phyloP scores from a whole-genome alignment of 2,113 vertebrate species.

The Sinocyclocheilus rhinocerous region DNA sequence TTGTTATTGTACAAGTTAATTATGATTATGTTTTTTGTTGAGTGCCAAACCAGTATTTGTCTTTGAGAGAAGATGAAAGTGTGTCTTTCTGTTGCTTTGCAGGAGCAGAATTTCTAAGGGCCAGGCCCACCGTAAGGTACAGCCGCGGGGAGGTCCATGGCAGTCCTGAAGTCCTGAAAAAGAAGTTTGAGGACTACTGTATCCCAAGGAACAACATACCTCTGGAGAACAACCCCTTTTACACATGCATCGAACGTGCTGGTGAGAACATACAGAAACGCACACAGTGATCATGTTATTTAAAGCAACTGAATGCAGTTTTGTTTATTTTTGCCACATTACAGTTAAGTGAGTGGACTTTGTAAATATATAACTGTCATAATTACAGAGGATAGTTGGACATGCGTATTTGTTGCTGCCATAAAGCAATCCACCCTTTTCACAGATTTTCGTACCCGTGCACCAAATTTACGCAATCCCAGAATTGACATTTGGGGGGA shows the following conservation, averaged over 20 bases:
- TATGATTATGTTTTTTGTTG: neutral
- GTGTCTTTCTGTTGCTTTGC: conserved; percentile 33
- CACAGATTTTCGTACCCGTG: too few species aligned
- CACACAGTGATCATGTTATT: neutral
- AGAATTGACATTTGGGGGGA: too few species aligned
- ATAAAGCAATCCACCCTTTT: too few species aligned
- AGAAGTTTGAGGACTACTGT: conserved; percentile 75
- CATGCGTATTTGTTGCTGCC: too few species aligned
- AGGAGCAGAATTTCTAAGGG: conserved; percentile 59
- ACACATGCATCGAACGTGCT: conserved; percentile 73
- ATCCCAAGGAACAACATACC: conserved; percentile 53
- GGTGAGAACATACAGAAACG: conserved; percentile 61
- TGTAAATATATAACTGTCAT: too few species aligned
- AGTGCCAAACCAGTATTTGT: neutral
- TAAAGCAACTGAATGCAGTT: too few species aligned
- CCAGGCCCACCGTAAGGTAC: conserved; percentile 64
- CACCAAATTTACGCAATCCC: too few species aligned
- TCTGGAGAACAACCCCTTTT: conserved; percentile 77
- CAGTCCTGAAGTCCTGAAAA: conserved; percentile 64
- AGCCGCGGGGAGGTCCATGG: conserved; percentile 60
- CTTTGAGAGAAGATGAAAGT: too few species aligned
- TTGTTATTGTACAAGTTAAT: too few species aligned
- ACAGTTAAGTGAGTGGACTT: too few species aligned
- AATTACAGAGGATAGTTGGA: too few species aligned
- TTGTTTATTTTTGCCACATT: too few species aligned